Percentiles rank a stretch among this genome's conserved stretches.
Conservation (phyloP, 2,113 vertebrate species). For the Oncorhynchus tshawytscha region DNA sequence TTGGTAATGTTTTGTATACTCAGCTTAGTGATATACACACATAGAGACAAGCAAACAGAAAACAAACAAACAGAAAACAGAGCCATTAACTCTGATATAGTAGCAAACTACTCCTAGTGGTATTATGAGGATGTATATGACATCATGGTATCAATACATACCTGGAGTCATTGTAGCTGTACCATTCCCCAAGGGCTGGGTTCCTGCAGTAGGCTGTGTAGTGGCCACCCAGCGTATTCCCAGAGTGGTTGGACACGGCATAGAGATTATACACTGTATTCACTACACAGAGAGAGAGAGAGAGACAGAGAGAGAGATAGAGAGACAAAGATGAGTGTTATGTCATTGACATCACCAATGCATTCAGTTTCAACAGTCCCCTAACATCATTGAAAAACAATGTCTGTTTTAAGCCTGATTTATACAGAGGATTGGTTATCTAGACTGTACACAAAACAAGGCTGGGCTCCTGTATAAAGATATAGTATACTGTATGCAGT, state of each 20-base stretch:
- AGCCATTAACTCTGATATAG: neutral
- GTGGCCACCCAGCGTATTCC: slow-evolving; percentile 92
- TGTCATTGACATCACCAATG: neutral
- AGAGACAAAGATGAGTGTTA: neutral
- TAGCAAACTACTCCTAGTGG: neutral
- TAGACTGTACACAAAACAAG: too few species aligned
- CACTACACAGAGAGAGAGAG: slow-evolving; percentile 63
- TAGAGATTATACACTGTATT: slow-evolving; percentile 90
- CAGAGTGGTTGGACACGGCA: slow-evolving; percentile 93
- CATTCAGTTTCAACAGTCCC: neutral
- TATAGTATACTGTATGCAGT: slow-evolving; percentile 15
- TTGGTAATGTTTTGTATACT: too few species aligned
- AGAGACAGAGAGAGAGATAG: neutral
- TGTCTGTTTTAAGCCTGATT: too few species aligned
- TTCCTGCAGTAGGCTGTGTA: slow-evolving; percentile 96
- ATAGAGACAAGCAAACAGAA: neutral
- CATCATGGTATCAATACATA: slow-evolving; percentile 48
- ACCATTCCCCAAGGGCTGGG: slow-evolving; percentile 86
- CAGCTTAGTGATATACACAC: neutral
- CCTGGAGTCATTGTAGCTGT: slow-evolving; percentile 94
- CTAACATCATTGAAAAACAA: too few species aligned
- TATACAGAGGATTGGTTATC: too few species aligned
- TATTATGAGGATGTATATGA: too few species aligned
- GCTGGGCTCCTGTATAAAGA: neutral
- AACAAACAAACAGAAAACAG: neutral